Evolutionary conservation across 2,113 vertebrate genomes (phyloP).

Genomic region (Periophthalmus modestus): DNA sequence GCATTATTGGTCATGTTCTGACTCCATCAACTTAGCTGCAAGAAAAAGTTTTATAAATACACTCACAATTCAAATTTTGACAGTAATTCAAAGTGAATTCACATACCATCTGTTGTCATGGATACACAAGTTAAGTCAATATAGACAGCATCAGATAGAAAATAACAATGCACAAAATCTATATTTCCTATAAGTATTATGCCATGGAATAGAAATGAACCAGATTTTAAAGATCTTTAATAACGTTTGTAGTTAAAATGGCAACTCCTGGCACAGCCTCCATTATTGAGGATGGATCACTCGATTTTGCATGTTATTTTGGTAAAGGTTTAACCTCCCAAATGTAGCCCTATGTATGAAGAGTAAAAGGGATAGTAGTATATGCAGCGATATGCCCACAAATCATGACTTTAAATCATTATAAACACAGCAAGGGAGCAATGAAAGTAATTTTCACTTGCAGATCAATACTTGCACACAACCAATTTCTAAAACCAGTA

Average conservation of each 20-base stretch:
- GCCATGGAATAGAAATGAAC: not conserved
- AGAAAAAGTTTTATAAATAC: conserved; percentile 23
- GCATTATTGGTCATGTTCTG: not conserved
- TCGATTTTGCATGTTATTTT: not conserved
- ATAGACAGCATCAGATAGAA: not conserved
- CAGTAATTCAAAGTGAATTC: conserved; percentile 35
- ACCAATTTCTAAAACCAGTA: not conserved
- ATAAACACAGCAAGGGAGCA: conserved; percentile 27
- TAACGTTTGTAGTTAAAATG: too few relatives aligned
- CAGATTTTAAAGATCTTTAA: too few relatives aligned
- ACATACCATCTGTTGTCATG: conserved; percentile 65
- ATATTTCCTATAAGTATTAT: not conserved
- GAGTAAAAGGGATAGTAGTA: not conserved
- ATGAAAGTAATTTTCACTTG: conserved; percentile 23
- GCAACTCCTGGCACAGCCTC: too few relatives aligned
- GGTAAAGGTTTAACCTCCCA: not conserved
- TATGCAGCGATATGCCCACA: conserved; percentile 11
- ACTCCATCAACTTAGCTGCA: not conserved
- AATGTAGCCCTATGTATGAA: not conserved
- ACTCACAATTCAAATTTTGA: conserved; percentile 43
- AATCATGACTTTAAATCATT: conserved; percentile 42
- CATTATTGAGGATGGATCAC: not conserved
- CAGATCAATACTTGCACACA: conserved; percentile 15
- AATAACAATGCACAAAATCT: not conserved
- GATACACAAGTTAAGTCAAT: conserved; percentile 52